phyloP scores from a whole-genome alignment of 35 echinoderm and acorn worm species.

The Strongylocentrotus purpuratus region DNA sequence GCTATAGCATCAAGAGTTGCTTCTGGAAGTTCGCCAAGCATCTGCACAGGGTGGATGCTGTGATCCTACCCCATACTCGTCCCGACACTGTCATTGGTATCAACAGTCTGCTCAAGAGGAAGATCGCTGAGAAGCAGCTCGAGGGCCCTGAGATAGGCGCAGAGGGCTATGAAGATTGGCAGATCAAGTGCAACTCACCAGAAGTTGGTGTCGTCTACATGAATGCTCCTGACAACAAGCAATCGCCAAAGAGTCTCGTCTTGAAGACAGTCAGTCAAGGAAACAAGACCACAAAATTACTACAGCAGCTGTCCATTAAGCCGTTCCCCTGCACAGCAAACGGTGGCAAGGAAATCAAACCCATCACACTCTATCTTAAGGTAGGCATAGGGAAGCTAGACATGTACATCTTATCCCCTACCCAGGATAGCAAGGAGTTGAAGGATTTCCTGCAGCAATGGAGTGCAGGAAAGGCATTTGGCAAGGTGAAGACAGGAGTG shows the following conservation, averaged over 20 bases:
- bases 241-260: conserved; percentile 60
- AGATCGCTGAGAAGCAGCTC: conserved; percentile 83
- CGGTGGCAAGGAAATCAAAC: conserved; percentile 80
- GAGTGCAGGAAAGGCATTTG: conserved; percentile 77
- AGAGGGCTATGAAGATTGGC: conserved; percentile 86
- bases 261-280: conserved; percentile 80
- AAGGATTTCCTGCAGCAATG: conserved; percentile 97
- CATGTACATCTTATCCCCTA: conserved; percentile 93
- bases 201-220: conserved; percentile 94
- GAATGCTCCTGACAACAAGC: conserved; percentile 88
- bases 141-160: conserved; percentile 79
- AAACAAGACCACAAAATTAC: conserved; percentile 74
- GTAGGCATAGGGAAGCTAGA: conserved; percentile 95
- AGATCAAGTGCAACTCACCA: conserved; percentile 91
- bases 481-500: conserved; percentile 92
- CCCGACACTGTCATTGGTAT: conserved; percentile 88
- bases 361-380: conserved; percentile 97
- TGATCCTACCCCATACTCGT: conserved; percentile 81
- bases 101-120: conserved; percentile 90
- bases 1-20: conserved; percentile 87
- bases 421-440: conserved; percentile 91
- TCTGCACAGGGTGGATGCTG: conserved; percentile 89
- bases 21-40: conserved; percentile 99
- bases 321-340: conserved; percentile 79
- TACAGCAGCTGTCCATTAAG: conserved; percentile 80